A percentile compares a stretch with the other conserved stretches of the same genome.
Conservation (phyloP, 2,888 invertebrate genomes). For the Tipula unca region DNA sequence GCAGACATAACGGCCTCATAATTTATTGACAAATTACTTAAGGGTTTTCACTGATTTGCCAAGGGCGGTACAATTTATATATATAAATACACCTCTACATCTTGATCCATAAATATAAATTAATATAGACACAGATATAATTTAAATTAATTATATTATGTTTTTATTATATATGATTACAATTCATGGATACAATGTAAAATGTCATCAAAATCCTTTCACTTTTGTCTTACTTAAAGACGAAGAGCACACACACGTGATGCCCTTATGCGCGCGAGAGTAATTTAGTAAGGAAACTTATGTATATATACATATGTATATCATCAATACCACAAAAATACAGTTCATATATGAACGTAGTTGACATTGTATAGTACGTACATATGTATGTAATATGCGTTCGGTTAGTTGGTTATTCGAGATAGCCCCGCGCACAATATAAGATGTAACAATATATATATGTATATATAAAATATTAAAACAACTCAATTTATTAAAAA, state of each 20-base stretch:
- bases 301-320: no score
- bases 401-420: background rate
- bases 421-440: background rate
- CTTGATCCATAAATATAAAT: background rate
- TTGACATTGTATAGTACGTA: background rate
- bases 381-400: no score
- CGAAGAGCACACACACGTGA: background rate
- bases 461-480: background rate
- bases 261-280: background rate
- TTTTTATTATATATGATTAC: background rate
- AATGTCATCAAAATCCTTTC: slow-evolving; percentile 14
- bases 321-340: background rate
- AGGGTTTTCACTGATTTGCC: no score
- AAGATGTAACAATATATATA: no score
- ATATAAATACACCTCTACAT: no score
- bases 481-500: slow-evolving; percentile 2
- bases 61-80: no score
- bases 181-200: background rate
- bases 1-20: no score
- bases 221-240: background rate
- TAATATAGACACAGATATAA: background rate
- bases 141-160: background rate
- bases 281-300: background rate
- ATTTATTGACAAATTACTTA: no score
- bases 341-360: background rate